Evolutionary conservation across 2,113 vertebrate genomes (phyloP), one percentile per base, ranked within the genome.

Genomic region (Kryptolebias marmoratus): DNA sequence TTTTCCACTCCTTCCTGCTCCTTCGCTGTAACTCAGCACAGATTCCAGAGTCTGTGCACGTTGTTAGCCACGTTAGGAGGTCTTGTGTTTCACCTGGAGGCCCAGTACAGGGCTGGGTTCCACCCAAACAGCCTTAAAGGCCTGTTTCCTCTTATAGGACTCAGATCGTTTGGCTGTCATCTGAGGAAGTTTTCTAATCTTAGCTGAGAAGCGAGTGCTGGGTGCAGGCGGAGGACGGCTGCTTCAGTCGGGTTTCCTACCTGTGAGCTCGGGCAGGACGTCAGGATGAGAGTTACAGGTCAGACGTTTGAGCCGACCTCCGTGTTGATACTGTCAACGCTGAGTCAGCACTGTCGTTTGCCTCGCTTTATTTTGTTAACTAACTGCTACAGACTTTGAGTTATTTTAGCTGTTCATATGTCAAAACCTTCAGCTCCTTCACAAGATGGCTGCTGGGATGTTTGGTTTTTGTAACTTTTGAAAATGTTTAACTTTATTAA

Each of bases 161-260:
- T 39, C 71, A 63, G 87, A 90, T 93, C 79, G 48, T 85, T 85
- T 88, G 82, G 73, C 89, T 92, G 92, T 93, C 92, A 93, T 93
- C 80, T 89, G 91, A 93, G 90, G 84, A 91, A 91, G 90, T 84
- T 47, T 56, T 88, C 94, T 94, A 94, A 94, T 91, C 91, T 92
- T 93, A 94, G 93, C 89, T 14, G 55, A 74, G 89, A 88, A 89
- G 88, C 81, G 15, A 64, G 79, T 65, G 62, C 69, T 62, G 70
- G 72, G 62, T 83, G 16, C 30, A 73, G 73, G 72, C 79, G 16
- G 53, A 31, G 32, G 31, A 27, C 68, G 18, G 64, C 54, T 52
- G 54, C n/a, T 65, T 79, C 66, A 53, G 58, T 85, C 27, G n/a
- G 42, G 75, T 71, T 69, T 64, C 61, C 77, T 81, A 88, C 86